Evolutionary conservation across 92 coral and sea anemone genomes (phyloP), one percentile per base, ranked within the genome.

Genomic region (Phenganax subtilis): DNA sequence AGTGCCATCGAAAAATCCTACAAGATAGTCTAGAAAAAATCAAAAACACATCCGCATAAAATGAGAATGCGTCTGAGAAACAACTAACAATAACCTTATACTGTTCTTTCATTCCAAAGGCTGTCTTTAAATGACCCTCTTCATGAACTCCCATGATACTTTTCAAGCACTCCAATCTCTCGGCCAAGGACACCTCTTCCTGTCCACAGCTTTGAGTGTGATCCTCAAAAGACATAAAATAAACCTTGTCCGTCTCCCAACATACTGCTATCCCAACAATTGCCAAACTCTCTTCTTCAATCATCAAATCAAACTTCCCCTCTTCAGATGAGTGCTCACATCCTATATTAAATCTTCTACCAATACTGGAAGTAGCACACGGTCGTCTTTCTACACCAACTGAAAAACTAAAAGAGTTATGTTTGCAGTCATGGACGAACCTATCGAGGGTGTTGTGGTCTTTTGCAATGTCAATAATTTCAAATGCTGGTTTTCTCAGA

Each of bases 211-310:
- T 54, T 81, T 82, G 83, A 67, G 62, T 84, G 20, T 81, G 69
- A 16, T 91, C 91, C 77, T 72, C 70, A 12, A 94, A 84, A 15
- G 98, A 94, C 25, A 92, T 62, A 73, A 81, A 94, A 72, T 87
- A 94, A 11, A 92, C 93, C 54, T 88, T 93, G 60, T 84, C 85
- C 25, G 85, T 76, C 51, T 91, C 88, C 97, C 99, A 96, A 83
- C 96, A 88, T 71, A 92, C 91, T 30, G 99, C 96, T 54, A 92
- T 20, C 47, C 99, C 99, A 7, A 90, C 92, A 15, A 96, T 85
- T 6, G 77, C 85, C 37, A 88, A 89, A 72, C 89, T 93, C 27
- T 87, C 90, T 12, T 87, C 99, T 20, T 89, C 97, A 60, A 96
- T 86, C 16, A 82, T 75, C 17, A 96, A 82, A 14, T 90, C 44